Percentiles rank a stretch among this genome's conserved stretches.
Conservation (phyloP, 2,797 vertebrate genomes). For the Notamacropus eugenii region DNA sequence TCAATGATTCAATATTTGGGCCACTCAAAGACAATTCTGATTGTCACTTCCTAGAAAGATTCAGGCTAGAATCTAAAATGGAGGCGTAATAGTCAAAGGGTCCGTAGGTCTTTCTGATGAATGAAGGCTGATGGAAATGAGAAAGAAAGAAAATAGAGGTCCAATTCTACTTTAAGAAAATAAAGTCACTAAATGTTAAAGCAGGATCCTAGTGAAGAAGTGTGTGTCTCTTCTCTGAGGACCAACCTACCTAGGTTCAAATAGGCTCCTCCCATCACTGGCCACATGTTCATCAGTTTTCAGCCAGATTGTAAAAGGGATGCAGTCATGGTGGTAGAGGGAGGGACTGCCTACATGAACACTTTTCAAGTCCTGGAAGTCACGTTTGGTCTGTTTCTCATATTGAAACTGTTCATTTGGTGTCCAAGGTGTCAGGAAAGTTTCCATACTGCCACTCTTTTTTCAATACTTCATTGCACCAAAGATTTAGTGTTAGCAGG, state of each 20-base stretch:
- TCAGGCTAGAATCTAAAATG: constrained; percentile 28
- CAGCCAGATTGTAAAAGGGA: not conserved
- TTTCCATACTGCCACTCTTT: not conserved
- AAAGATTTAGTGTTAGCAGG: not conserved
- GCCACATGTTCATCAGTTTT: not conserved
- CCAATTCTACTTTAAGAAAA: constrained; percentile 67
- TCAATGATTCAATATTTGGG: constrained; percentile 5
- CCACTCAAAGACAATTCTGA: constrained; percentile 26
- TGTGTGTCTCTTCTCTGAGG: not conserved
- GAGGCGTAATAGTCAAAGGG: not conserved
- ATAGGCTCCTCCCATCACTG: not conserved
- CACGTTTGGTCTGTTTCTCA: not conserved
- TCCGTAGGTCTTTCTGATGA: constrained; percentile 59
- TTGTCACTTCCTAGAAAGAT: not conserved
- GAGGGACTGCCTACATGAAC: not conserved
- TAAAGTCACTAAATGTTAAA: constrained; percentile 38
- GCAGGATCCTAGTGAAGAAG: not conserved
- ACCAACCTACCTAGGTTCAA: not conserved
- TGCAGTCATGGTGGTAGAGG: not conserved
- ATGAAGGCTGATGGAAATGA: constrained; percentile 57
- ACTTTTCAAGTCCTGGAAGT: not conserved
- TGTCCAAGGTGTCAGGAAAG: not conserved
- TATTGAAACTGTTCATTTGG: not conserved
- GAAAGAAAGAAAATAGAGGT: constrained; percentile 59
- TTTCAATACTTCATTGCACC: not conserved